These are phyloP conservation scores for Kryptopterus vitreolus DNA, from an alignment of 2,797 vertebrate species.

Conservation along the genomic window DNA sequence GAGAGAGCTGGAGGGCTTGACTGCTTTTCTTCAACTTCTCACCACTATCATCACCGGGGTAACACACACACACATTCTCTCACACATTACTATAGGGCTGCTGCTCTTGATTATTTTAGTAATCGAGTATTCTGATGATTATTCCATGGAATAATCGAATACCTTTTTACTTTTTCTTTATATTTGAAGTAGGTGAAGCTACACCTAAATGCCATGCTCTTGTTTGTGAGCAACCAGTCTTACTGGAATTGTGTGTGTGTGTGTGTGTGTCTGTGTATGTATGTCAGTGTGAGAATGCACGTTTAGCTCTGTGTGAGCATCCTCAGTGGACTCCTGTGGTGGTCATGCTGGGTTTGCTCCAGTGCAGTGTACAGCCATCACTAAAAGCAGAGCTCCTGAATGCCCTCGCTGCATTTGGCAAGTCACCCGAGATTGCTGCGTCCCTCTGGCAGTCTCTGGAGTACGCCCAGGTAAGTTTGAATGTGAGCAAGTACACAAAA, in stretches of 20 bases:
- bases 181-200: not conserved
- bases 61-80: slow-evolving; percentile 34
- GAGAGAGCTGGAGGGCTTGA: slow-evolving; percentile 92
- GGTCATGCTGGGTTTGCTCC: slow-evolving; percentile 90
- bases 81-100: too few relatives aligned
- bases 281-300: slow-evolving; percentile 93
- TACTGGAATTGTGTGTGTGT: not conserved
- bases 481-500: not conserved
- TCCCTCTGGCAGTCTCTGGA: slow-evolving; percentile 98
- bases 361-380: slow-evolving; percentile 91
- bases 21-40: slow-evolving; percentile 89
- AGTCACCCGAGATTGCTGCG: slow-evolving; percentile 95
- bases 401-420: slow-evolving; percentile 91
- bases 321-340: slow-evolving; percentile 97
- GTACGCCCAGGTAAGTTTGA: slow-evolving; percentile 85
- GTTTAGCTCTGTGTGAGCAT: slow-evolving; percentile 93
- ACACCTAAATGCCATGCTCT: not conserved
- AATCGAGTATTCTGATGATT: too few relatives aligned
- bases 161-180: too few relatives aligned
- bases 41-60: slow-evolving; percentile 93
- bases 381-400: slow-evolving; percentile 89
- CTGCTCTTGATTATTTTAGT: too few relatives aligned
- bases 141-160: too few relatives aligned
- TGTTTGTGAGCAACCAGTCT: not conserved
- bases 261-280: not conserved